Base-by-base conservation (phyloP, 2,888 invertebrate genomes). In the Pollenia angustigena region DNA sequence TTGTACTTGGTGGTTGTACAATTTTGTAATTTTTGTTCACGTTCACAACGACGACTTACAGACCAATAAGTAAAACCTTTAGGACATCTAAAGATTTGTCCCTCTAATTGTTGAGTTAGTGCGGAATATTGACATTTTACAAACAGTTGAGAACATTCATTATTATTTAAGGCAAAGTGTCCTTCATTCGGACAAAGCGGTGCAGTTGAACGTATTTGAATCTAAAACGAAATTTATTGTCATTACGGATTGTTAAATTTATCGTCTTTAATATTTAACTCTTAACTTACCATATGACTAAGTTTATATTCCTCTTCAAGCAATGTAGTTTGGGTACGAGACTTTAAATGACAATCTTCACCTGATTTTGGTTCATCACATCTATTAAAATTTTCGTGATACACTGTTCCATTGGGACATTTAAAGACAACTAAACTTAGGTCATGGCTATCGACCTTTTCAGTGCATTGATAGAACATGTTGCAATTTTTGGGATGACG, bases 401-500 rank as follows among this genome's bases (percentile, higher is more conserved):
- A 97, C 74, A 97, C 95, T 0, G 96, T 97, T 83, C 95, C 95
- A 88, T 96, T 95, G 12, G 97, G 97, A 92, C 97, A 97, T 88
- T 95, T 95, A 89, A 97, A 95, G 10, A 95, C 95, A 2, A 96
- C 94, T 86, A 97, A 94, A 91, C 96, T 97, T n/a, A 96, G 93
- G 88, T 97, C 96, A 90, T 95, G 95, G 64, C 94, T 95, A 44
- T 95, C 94, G 9, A 95, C 94, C 81, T 95, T 94, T 89, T 95
- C 95, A 18, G 96, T 96, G 90, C 97, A 97, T 92, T 97, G 97
- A 91, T 97, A 97, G 94, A 97, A 97, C 89, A 97, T 93, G 90
- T 97, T 96, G 90, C 97, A 97, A 90, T 96, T 96, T 91, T 96
- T 96, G 0, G 97, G 97, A 94, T 97, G 97, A 88, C 97, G 94